phyloP scores from a whole-genome alignment of 1,140 invertebrate genomes.

The Drosophila carrolli region DNA sequence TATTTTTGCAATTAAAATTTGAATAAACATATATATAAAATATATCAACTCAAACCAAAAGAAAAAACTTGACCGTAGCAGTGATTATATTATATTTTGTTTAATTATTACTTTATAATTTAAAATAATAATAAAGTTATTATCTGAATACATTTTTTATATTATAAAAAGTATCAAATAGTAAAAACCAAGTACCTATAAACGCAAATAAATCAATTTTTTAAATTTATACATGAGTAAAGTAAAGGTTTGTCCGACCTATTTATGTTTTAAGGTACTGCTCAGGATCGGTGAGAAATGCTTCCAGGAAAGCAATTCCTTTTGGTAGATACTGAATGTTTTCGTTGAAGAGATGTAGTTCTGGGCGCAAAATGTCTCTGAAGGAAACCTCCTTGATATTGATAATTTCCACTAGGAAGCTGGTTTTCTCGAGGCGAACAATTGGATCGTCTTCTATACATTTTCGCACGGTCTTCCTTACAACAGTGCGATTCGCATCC shows the following conservation, averaged over 20 bases:
- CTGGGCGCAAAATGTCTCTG: conserved; percentile 50
- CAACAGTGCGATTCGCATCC: conserved; percentile 50
- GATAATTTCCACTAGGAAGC: conserved; percentile 46
- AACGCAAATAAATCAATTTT: background rate
- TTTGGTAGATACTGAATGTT: conserved; percentile 62
- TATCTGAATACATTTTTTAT: too few species aligned
- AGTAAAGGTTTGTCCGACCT: background rate
- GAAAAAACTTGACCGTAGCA: too few species aligned
- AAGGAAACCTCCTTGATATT: conserved; percentile 52
- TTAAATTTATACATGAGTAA: background rate
- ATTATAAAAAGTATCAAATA: background rate
- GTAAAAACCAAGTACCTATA: background rate
- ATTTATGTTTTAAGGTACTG: conserved; percentile 40
- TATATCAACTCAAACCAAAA: too few species aligned
- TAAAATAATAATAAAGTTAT: too few species aligned
- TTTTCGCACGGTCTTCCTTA: conserved; percentile 32
- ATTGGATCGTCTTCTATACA: conserved; percentile 8
- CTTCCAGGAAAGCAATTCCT: conserved; percentile 52
- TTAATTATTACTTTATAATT: too few species aligned
- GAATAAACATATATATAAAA: too few species aligned
- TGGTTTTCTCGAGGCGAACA: conserved; percentile 17
- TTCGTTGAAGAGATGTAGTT: conserved; percentile 61
- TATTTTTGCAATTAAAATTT: too few species aligned
- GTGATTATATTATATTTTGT: too few species aligned
- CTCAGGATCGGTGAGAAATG: conserved; percentile 50